These are phyloP conservation scores for Urocynchramus pylzowi DNA, from an alignment of 2,113 vertebrate species.

Conservation along the genomic window DNA sequence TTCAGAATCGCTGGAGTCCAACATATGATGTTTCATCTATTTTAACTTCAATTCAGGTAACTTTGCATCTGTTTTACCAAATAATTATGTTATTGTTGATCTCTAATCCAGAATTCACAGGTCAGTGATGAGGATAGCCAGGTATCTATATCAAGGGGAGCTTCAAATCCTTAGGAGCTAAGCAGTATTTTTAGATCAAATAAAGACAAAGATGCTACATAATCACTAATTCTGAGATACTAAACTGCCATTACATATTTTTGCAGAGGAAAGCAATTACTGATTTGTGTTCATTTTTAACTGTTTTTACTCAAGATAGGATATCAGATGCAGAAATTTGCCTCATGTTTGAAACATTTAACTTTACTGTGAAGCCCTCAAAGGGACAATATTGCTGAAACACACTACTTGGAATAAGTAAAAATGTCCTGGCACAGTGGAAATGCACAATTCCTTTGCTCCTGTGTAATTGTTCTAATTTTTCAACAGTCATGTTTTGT, in stretches of 20 bases:
- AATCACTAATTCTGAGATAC: neutral
- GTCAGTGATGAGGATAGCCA: neutral
- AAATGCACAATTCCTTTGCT: neutral
- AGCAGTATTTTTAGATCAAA: neutral
- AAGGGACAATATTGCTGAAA: neutral
- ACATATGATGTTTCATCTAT: slow-evolving; percentile 98
- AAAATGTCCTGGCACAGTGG: neutral
- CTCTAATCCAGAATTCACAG: neutral
- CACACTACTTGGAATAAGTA: neutral
- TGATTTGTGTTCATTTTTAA: neutral
- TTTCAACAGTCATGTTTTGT: neutral
- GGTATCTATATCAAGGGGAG: neutral
- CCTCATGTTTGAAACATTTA: neutral
- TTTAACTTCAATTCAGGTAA: slow-evolving; percentile 98
- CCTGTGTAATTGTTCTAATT: neutral
- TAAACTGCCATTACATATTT: neutral
- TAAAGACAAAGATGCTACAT: neutral
- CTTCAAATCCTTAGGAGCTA: neutral
- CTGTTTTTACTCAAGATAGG: neutral
- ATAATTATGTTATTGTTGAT: neutral
- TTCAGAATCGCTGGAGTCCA: slow-evolving; percentile 98
- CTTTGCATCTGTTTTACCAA: neutral
- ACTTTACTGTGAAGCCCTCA: neutral
- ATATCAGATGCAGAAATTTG: neutral
- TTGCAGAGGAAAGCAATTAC: neutral